phyloP scores from a whole-genome alignment of 1,140 invertebrate species.

The Drosophila guanche region DNA sequence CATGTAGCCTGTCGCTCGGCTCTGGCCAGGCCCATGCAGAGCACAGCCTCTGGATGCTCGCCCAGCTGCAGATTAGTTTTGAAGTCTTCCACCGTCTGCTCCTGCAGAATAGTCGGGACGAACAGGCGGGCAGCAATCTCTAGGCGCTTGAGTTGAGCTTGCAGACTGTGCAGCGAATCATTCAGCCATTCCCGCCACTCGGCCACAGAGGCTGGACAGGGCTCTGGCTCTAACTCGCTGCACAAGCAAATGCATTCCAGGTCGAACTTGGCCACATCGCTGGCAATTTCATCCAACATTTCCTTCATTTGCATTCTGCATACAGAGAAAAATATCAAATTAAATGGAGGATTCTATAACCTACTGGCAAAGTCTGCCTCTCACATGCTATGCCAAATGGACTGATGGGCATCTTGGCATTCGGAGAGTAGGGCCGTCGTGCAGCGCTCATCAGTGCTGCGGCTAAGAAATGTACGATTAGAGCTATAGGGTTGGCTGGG shows the following conservation, averaged over 20 bases:
- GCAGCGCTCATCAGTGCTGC: conserved; percentile 35
- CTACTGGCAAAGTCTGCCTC: neutral
- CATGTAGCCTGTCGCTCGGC: neutral
- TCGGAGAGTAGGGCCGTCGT: conserved; percentile 21
- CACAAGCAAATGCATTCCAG: neutral
- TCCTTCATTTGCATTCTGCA: neutral
- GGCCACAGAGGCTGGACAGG: neutral
- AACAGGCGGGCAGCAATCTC: conserved; percentile 9
- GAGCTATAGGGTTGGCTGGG: neutral
- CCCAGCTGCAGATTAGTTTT: neutral
- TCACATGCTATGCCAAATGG: conserved; percentile 10
- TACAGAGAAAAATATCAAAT: neutral
- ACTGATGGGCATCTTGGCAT: conserved; percentile 9
- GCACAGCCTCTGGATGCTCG: neutral
- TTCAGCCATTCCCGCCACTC: conserved; percentile 7
- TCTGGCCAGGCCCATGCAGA: conserved; percentile 18
- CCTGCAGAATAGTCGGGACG: neutral
- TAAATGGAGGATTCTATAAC: neutral
- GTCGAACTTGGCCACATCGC: neutral
- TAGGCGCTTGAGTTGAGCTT: conserved; percentile 12
- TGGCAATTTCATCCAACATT: neutral
- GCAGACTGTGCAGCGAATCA: neutral
- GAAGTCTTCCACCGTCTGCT: conserved; percentile 12
- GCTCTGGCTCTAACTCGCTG: neutral
- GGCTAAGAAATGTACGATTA: neutral